A percentile compares a stretch with the other conserved stretches of the same genome.
These are phyloP conservation scores for Mantis religiosa DNA, from an alignment of 2,888 invertebrate species.

Conservation along the genomic window DNA sequence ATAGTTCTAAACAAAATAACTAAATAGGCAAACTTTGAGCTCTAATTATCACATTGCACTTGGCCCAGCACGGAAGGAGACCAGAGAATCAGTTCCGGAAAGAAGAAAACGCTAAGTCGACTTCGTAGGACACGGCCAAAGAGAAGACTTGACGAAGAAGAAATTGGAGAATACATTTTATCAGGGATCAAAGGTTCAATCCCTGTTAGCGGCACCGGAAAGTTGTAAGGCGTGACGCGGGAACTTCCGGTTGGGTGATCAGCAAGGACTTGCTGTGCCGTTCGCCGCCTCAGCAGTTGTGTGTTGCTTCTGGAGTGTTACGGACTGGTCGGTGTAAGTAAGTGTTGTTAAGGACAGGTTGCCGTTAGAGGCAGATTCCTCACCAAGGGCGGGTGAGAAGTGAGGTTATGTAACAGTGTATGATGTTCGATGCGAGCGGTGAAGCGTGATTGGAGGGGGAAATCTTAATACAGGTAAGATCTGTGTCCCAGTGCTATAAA, in stretches of 20 bases:
- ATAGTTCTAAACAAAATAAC: too few species aligned
- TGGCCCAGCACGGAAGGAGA: too few species aligned
- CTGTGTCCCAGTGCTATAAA: too few species aligned
- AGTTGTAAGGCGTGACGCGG: not conserved
- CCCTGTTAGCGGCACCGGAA: not conserved
- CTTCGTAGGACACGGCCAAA: too few species aligned
- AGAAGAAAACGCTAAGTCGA: too few species aligned
- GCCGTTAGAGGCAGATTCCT: not conserved
- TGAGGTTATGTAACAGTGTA: not conserved
- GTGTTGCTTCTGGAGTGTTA: not conserved
- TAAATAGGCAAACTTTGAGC: too few species aligned
- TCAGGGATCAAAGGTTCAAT: not conserved
- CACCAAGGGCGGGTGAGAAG: not conserved
- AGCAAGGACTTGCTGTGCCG: not conserved
- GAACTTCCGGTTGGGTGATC: not conserved
- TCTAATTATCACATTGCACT: too few species aligned
- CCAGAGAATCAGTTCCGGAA: too few species aligned
- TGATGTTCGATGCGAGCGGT: not conserved
- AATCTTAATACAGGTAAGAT: not conserved
- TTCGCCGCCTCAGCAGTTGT: not conserved
- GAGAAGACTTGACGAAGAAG: too few species aligned
- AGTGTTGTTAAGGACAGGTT: not conserved
- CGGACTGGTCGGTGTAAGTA: not conserved
- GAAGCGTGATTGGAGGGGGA: not conserved
- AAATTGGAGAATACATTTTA: not conserved